A percentile compares a stretch with the other conserved stretches of the same genome.
Conservation (phyloP, 2,888 invertebrate genomes). For the Cerastis rubricosa region DNA sequence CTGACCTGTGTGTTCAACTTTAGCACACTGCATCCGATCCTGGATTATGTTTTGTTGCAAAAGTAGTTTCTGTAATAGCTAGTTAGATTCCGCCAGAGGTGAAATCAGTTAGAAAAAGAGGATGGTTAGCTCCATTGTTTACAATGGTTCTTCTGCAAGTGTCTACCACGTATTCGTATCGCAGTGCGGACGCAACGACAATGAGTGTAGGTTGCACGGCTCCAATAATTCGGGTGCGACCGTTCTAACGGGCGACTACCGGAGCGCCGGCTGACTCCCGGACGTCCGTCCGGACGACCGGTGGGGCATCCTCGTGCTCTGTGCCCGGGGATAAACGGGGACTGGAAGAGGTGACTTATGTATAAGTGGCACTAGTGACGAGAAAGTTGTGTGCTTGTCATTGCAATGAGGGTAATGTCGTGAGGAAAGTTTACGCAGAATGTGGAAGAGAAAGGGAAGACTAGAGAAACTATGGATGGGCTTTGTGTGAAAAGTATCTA, state of each 20-base stretch:
- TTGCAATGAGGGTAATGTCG: background rate
- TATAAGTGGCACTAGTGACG: background rate
- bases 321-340: constrained; percentile 7
- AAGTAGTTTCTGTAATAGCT: background rate
- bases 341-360: constrained; percentile 47
- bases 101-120: background rate
- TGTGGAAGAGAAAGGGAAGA: background rate
- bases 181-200: constrained; percentile 61
- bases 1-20: background rate
- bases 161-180: constrained; percentile 11
- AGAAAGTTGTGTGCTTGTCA: background rate
- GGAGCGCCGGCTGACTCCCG: constrained; percentile 55
- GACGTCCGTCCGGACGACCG: constrained; percentile 63
- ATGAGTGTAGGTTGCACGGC: constrained; percentile 65
- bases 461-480: too few relatives aligned
- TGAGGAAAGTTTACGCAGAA: background rate
- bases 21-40: background rate
- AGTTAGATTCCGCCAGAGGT: background rate
- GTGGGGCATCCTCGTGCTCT: constrained; percentile 42
- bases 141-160: constrained; percentile 29
- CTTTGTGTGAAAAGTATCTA: background rate
- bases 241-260: constrained; percentile 67
- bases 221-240: constrained; percentile 64
- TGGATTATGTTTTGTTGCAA: background rate
- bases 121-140: background rate